Conservation (phyloP, 2,888 invertebrate genomes). For the Leucophora obtusa region DNA sequence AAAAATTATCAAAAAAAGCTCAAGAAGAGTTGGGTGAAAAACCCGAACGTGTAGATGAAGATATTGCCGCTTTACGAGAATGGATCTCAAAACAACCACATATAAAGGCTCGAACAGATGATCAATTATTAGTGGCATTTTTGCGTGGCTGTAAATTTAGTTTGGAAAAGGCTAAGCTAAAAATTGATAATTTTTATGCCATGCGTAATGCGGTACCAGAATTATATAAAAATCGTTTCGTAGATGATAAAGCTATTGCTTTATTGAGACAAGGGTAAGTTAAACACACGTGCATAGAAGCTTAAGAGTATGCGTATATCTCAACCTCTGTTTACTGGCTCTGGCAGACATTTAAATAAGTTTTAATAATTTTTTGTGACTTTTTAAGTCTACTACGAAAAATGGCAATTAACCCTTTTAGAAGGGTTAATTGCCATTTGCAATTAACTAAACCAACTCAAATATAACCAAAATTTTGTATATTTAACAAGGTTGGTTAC, state of each 20-base stretch:
- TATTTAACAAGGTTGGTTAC: no score
- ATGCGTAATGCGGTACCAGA: constrained; percentile 81
- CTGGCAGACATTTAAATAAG: no score
- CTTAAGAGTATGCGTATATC: no score
- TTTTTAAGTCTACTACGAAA: no score
- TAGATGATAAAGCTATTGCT: constrained; percentile 72
- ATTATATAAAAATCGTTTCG: constrained; percentile 79
- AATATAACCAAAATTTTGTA: no score
- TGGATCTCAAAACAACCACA: constrained; percentile 81
- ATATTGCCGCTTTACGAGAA: constrained; percentile 78
- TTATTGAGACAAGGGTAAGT: constrained; percentile 75
- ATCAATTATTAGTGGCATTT: constrained; percentile 80
- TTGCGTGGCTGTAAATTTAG: constrained; percentile 81
- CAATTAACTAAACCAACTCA: no score
- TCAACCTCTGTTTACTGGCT: no score
- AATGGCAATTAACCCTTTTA: no score
- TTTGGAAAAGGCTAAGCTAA: constrained; percentile 81
- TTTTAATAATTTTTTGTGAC: no score
- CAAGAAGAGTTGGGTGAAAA: constrained; percentile 80
- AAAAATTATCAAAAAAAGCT: constrained; percentile 75
- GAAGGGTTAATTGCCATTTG: no score
- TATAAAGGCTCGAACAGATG: constrained; percentile 76
- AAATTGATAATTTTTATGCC: constrained; percentile 82
- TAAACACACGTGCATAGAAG: no score
- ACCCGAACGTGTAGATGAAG: constrained; percentile 76